A percentile compares a stretch with the other conserved stretches of the same genome.
These are phyloP conservation scores for Amblyopsis hoosieri DNA, from an alignment of 2,797 vertebrate species.

Conservation along the genomic window DNA sequence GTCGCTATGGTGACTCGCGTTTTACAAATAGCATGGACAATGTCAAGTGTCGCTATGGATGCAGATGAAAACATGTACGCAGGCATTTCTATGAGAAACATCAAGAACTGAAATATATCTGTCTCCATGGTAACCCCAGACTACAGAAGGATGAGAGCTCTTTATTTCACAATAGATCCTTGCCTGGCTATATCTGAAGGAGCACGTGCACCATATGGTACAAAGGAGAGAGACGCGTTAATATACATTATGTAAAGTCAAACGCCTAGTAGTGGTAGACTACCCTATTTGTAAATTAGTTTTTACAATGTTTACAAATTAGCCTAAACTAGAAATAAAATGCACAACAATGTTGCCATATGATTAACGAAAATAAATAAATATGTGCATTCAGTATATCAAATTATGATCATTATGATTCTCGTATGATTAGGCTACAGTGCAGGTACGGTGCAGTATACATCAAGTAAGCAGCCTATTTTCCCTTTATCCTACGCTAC, in stretches of 20 bases:
- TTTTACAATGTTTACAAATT: too few species aligned
- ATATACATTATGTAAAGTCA: constrained; percentile 21
- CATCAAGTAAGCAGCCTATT: too few species aligned
- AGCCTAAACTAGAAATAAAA: too few species aligned
- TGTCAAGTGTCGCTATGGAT: constrained; percentile 77
- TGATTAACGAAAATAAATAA: too few species aligned
- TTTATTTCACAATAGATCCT: constrained; percentile 67
- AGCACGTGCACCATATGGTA: constrained; percentile 42
- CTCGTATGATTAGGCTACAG: too few species aligned
- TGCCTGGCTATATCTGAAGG: constrained; percentile 58
- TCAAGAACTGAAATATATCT: constrained; percentile 76
- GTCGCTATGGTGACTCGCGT: constrained; percentile 71
- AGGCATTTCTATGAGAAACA: constrained; percentile 69
- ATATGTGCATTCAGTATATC: too few species aligned
- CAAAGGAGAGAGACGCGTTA: constrained; percentile 17
- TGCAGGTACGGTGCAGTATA: too few species aligned
- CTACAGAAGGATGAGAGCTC: constrained; percentile 63
- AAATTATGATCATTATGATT: too few species aligned
- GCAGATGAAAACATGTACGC: constrained; percentile 76
- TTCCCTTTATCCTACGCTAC: too few species aligned
- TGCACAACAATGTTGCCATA: too few species aligned
- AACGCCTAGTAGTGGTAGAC: not conserved
- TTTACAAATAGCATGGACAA: constrained; percentile 72
- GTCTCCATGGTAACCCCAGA: constrained; percentile 76
- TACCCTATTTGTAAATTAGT: constrained; percentile 4